Percentiles rank a stretch among this genome's conserved stretches.
Evolutionary conservation across 2,797 vertebrate species (phyloP).

Genomic region (Perodicticus potto): DNA sequence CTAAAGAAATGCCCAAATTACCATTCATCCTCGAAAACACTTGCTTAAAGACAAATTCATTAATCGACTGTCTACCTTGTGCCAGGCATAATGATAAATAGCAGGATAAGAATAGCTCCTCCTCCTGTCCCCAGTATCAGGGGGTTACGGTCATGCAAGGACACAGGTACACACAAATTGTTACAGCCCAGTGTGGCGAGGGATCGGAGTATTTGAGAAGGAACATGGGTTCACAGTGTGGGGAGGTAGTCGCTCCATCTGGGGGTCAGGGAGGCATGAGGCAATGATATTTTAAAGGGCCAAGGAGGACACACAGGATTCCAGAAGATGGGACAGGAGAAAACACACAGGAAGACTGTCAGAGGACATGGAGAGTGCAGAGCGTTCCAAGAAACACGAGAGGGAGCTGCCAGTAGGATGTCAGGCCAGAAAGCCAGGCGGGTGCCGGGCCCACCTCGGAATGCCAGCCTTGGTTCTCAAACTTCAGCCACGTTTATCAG

Average conservation of each 20-base stretch:
- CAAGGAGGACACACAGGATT: not conserved
- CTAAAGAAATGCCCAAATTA: not conserved
- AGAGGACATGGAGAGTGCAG: not conserved
- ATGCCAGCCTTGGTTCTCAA: not conserved
- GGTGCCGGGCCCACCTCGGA: not conserved
- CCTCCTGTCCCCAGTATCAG: not conserved
- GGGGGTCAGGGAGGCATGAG: not conserved
- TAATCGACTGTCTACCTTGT: not conserved
- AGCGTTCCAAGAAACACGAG: not conserved
- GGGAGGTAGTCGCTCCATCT: not conserved
- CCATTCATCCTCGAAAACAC: not conserved
- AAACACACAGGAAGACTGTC: not conserved
- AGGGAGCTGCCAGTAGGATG: not conserved
- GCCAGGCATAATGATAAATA: not conserved
- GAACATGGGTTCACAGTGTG: not conserved
- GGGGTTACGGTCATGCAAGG: not conserved
- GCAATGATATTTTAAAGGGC: not conserved
- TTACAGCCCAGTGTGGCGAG: not conserved
- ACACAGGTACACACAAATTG: too few relatives aligned
- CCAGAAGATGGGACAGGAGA: not conserved
- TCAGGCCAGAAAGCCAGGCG: not conserved
- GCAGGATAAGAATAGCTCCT: not conserved
- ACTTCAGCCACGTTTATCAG: not conserved
- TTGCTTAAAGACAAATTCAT: conserved; percentile 29
- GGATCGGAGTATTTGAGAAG: not conserved